A percentile compares a stretch with the other conserved stretches of the same genome.
These are phyloP conservation scores for Microcebus lehilahytsara DNA, from an alignment of 2,113 vertebrate genomes.

Conservation along the genomic window DNA sequence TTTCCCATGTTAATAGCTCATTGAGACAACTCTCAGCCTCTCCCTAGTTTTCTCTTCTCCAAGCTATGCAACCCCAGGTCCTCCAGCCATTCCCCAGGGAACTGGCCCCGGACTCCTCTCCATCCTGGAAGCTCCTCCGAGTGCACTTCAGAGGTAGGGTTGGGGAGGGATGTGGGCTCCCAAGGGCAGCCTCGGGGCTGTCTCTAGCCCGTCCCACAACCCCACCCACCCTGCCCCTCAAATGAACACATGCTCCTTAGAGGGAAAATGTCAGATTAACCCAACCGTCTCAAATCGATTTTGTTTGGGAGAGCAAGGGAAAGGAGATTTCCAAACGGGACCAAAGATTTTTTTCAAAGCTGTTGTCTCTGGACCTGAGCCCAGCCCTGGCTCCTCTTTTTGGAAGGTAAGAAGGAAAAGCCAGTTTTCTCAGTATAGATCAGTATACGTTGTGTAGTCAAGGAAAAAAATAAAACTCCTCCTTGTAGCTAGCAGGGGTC, in stretches of 20 bases:
- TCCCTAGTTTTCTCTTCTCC: not conserved
- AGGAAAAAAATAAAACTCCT: not conserved
- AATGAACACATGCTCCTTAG: not conserved
- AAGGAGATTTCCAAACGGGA: slow-evolving; percentile 38
- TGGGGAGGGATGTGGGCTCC: not conserved
- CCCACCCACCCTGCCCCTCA: not conserved
- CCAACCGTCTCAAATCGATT: slow-evolving; percentile 34
- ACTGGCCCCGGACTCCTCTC: not conserved
- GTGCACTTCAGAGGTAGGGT: not conserved
- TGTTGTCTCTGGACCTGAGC: not conserved
- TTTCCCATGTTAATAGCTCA: not conserved
- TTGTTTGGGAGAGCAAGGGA: slow-evolving; percentile 21
- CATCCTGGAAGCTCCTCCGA: not conserved
- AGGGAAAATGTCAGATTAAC: slow-evolving; percentile 17
- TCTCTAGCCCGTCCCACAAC: not conserved
- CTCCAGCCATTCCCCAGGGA: not conserved
- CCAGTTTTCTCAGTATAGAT: not conserved
- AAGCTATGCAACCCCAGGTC: not conserved
- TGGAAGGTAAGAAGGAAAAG: slow-evolving; percentile 21
- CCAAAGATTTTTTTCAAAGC: slow-evolving; percentile 46
- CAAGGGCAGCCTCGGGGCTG: not conserved
- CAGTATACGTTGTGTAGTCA: not conserved
- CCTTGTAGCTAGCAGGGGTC: not conserved
- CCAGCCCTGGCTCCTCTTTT: not conserved
- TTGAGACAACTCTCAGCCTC: not conserved